A percentile compares a stretch with the other conserved stretches of the same genome.
These are phyloP conservation scores for Eulithis testata DNA, from an alignment of 2,888 invertebrate species.

Conservation along the genomic window DNA sequence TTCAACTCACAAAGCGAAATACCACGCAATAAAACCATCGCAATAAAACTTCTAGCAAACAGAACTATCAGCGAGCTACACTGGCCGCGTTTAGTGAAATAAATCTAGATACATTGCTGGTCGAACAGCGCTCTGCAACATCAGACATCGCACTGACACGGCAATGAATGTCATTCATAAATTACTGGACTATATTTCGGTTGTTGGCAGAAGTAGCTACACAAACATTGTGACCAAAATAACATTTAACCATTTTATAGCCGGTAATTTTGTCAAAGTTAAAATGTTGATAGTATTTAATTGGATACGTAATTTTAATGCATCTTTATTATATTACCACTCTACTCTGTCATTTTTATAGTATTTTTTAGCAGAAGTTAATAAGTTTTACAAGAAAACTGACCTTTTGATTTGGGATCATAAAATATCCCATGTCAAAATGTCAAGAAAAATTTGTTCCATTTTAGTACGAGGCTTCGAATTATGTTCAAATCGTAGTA, in stretches of 20 bases:
- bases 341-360: too few species aligned
- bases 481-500: too few species aligned
- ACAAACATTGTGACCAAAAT: conserved; percentile 2
- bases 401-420: too few species aligned
- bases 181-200: conserved; percentile 44
- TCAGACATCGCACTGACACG: conserved; percentile 56
- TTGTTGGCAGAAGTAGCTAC: conserved; percentile 2
- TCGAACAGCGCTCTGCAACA: conserved; percentile 48
- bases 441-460: too few species aligned
- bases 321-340: too few species aligned
- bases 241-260: neutral
- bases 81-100: conserved; percentile 39
- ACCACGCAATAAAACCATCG: neutral
- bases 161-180: conserved; percentile 67
- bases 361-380: too few species aligned
- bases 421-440: too few species aligned
- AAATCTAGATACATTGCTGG: conserved; percentile 56
- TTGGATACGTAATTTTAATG: too few species aligned
- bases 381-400: too few species aligned
- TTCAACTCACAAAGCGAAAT: conserved; percentile 1
- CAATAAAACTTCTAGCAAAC: conserved; percentile 27
- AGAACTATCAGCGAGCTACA: conserved; percentile 26
- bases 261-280: too few species aligned
- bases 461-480: too few species aligned
- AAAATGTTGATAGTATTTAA: too few species aligned